Conservation (phyloP, 2,888 invertebrate species). For the Eristalis pertinax region DNA sequence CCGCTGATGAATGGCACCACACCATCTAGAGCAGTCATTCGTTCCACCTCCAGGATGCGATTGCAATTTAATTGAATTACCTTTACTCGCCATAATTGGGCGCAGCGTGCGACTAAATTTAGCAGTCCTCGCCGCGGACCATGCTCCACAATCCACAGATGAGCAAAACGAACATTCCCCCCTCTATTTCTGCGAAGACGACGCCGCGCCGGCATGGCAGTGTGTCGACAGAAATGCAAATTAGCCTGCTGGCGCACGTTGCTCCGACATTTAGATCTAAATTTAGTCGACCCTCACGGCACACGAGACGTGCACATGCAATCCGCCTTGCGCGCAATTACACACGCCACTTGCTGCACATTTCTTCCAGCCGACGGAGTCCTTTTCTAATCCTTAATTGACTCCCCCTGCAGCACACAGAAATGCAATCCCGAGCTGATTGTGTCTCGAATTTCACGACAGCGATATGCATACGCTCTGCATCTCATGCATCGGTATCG, state of each 20-base stretch:
- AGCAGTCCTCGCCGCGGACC: conserved; percentile 1
- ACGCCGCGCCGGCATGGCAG: neutral
- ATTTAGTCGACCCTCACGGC: conserved; percentile 33
- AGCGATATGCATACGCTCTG: neutral
- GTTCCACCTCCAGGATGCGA: conserved; percentile 17
- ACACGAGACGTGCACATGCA: neutral
- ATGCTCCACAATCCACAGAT: neutral
- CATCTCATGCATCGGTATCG: neutral
- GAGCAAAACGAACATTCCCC: neutral
- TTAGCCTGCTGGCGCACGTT: conserved; percentile 12
- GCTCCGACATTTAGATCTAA: conserved; percentile 33
- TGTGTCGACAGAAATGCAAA: conserved; percentile 40
- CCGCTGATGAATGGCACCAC: neutral
- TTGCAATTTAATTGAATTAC: conserved; percentile 58
- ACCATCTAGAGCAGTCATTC: conserved; percentile 23
- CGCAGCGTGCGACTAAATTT: conserved; percentile 44
- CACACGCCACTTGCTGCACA: conserved; percentile 40
- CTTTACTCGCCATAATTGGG: conserved; percentile 35
- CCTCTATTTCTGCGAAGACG: neutral
- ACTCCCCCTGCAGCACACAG: neutral
- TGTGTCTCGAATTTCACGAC: conserved; percentile 27
- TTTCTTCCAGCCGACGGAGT: neutral
- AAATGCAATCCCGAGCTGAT: conserved; percentile 8
- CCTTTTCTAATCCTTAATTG: conserved; percentile 42
- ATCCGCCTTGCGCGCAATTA: conserved; percentile 41